These are phyloP conservation scores for Zhengitettix transpicula DNA, from an alignment of 2,888 invertebrate species.

Conservation along the genomic window DNA sequence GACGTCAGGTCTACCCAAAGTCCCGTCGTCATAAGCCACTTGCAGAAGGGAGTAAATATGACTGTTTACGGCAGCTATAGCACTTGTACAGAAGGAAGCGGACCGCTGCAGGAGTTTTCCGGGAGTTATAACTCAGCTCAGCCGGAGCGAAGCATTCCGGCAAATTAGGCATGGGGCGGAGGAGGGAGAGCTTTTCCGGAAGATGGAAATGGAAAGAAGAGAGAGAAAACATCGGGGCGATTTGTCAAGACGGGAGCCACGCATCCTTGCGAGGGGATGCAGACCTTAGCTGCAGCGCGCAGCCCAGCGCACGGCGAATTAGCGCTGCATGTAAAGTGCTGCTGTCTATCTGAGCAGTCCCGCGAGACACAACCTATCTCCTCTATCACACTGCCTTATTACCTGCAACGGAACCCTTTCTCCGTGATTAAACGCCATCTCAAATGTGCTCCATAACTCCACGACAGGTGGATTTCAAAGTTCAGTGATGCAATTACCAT, in stretches of 20 bases:
- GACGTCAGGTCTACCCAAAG: no score
- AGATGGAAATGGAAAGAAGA: slow-evolving; percentile 1
- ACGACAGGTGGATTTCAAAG: no score
- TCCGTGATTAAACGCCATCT: no score
- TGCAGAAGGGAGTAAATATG: background rate
- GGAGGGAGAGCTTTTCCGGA: slow-evolving; percentile 8
- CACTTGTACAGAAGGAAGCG: background rate
- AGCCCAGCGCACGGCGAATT: no score
- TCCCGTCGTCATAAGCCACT: background rate
- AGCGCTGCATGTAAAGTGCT: no score
- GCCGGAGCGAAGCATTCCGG: slow-evolving; percentile 13
- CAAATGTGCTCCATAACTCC: no score
- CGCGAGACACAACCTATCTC: no score
- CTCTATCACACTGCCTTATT: no score
- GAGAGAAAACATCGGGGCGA: slow-evolving; percentile 10
- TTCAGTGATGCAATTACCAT: no score
- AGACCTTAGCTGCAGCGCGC: background rate
- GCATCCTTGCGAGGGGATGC: background rate
- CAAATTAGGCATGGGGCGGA: slow-evolving; percentile 14
- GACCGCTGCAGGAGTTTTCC: slow-evolving; percentile 1
- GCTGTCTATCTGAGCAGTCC: no score
- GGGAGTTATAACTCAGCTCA: slow-evolving; percentile 5
- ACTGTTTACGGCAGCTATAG: background rate
- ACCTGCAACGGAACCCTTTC: no score
- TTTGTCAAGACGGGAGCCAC: slow-evolving; percentile 8